These are phyloP conservation scores for Enteromius argenteus DNA, from an alignment of 2,797 vertebrate species.

Conservation along the genomic window DNA sequence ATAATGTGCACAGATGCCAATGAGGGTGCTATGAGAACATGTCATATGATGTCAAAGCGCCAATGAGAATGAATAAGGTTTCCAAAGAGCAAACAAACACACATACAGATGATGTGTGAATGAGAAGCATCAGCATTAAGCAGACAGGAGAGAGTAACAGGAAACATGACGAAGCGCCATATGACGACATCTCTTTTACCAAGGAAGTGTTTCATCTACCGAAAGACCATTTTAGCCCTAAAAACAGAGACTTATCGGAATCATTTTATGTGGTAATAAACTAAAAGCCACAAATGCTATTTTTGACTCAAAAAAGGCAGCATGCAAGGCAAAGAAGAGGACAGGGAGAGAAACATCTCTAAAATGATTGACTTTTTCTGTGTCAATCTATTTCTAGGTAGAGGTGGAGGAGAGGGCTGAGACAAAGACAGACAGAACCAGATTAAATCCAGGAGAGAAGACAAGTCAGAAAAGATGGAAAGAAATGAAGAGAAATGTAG, in stretches of 20 bases:
- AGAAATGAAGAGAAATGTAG: constrained; percentile 15
- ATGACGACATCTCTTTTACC: not conserved
- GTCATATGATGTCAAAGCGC: not conserved
- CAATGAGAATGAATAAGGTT: constrained; percentile 22
- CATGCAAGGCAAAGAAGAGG: constrained; percentile 2
- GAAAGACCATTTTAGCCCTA: constrained; percentile 1
- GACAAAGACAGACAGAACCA: constrained; percentile 29
- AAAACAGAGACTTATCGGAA: not conserved
- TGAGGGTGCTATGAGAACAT: constrained; percentile 12
- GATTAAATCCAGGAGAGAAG: constrained; percentile 47
- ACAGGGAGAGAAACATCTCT: constrained; percentile 21
- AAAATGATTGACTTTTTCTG: constrained; percentile 42
- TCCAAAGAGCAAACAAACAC: constrained; percentile 39
- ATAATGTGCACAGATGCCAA: constrained; percentile 25
- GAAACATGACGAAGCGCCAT: not conserved
- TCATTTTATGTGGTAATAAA: not conserved
- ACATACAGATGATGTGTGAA: constrained; percentile 27
- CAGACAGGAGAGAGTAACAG: not conserved
- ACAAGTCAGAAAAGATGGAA: constrained; percentile 33
- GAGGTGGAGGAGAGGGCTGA: constrained; percentile 24
- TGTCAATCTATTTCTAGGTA: constrained; percentile 47
- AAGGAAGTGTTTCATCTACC: not conserved
- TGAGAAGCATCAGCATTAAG: constrained; percentile 36
- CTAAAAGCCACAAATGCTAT: not conserved
- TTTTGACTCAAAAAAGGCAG: not conserved